Evolutionary conservation across 2,113 vertebrate genomes (phyloP).

Genomic region (Catharus fuscescens): DNA sequence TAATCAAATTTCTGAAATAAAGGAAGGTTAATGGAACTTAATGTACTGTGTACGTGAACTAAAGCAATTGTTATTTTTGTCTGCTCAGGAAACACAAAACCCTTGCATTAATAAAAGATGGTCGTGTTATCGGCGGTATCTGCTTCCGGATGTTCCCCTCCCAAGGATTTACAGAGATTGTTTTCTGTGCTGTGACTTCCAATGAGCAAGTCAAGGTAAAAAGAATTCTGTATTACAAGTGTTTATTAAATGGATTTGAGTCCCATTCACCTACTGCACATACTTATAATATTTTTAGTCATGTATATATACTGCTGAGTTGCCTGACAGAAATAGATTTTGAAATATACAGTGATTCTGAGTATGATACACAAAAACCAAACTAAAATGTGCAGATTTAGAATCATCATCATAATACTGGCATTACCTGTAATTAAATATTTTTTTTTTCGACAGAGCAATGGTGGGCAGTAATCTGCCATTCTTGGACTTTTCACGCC

Average conservation of each 20-base stretch:
- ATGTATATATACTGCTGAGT: background rate
- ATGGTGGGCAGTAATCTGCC: background rate
- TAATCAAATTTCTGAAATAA: background rate
- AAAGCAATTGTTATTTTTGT: conserved; percentile 31
- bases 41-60: background rate
- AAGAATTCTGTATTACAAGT: background rate
- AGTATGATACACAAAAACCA: background rate
- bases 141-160: conserved; percentile 99
- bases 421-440: background rate
- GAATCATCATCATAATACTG: background rate
- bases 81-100: conserved; percentile 95
- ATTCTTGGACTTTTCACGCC: background rate
- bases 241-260: background rate
- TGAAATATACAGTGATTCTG: background rate
- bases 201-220: conserved; percentile 99
- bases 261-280: background rate
- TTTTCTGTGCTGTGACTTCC: conserved; percentile 98
- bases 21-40: background rate
- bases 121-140: conserved; percentile 96
- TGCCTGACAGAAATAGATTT: background rate
- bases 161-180: conserved; percentile 98
- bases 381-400: background rate
- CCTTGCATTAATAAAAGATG: conserved; percentile 96
- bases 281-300: background rate
- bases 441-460: background rate